Percentiles rank a stretch among this genome's conserved stretches.
Conservation (phyloP, 2,888 invertebrate species). For the Lithophane semibrunnea region DNA sequence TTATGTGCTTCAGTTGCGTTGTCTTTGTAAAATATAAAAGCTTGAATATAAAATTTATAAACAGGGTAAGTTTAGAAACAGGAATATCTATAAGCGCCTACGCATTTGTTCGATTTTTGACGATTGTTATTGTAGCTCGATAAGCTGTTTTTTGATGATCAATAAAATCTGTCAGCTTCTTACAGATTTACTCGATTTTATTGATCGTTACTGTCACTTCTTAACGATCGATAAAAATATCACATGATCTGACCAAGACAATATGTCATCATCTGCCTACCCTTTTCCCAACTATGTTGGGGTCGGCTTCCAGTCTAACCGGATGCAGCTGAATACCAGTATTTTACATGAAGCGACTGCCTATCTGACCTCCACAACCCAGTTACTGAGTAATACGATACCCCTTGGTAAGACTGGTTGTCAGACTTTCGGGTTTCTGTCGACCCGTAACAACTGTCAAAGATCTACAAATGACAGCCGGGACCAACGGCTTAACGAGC, state of each 20-base stretch:
- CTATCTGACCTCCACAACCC: too few relatives aligned
- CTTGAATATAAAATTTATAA: background rate
- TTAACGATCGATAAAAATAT: background rate
- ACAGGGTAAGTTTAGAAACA: background rate
- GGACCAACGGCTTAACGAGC: too few relatives aligned
- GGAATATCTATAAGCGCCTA: background rate
- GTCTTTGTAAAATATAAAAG: background rate
- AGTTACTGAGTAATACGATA: too few relatives aligned
- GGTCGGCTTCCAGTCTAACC: too few relatives aligned
- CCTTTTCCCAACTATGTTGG: too few relatives aligned
- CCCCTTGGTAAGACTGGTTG: too few relatives aligned
- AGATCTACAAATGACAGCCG: too few relatives aligned
- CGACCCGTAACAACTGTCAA: too few relatives aligned
- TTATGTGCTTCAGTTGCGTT: conserved; percentile 27
- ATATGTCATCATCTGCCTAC: too few relatives aligned
- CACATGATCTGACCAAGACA: background rate
- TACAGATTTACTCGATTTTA: background rate
- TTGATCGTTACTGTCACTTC: background rate
- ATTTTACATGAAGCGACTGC: too few relatives aligned
- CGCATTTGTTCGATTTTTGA: background rate
- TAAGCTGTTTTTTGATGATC: background rate
- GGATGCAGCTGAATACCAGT: too few relatives aligned
- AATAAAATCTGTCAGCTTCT: background rate
- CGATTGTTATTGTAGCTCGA: background rate
- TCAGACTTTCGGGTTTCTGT: too few relatives aligned